Percentiles rank a stretch among this genome's conserved stretches.
Conservation (phyloP, 1,140 invertebrate genomes). For the Drosophila nigrodunni region DNA sequence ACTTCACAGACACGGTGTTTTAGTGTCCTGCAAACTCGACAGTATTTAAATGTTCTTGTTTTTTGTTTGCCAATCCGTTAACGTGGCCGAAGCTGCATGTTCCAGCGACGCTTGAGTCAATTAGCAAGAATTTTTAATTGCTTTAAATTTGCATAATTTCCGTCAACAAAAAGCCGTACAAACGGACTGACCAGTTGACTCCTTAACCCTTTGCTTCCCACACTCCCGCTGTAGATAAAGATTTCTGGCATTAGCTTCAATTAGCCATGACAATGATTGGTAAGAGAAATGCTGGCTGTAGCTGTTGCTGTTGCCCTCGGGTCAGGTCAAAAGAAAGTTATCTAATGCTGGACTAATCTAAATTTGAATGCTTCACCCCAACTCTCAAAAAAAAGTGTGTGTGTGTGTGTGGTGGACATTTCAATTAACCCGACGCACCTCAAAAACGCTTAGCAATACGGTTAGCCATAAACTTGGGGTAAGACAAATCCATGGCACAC, state of each 20-base stretch:
- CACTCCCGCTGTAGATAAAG: constrained; percentile 26
- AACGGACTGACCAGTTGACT: neutral
- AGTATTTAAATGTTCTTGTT: constrained; percentile 30
- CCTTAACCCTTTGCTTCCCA: neutral
- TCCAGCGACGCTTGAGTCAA: constrained; percentile 66
- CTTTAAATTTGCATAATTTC: constrained; percentile 80
- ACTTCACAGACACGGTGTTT: too few species aligned
- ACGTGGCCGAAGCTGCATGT: constrained; percentile 45
- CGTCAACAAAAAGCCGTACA: constrained; percentile 63
- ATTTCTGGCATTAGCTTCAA: constrained; percentile 69
- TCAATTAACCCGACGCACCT: constrained; percentile 81
- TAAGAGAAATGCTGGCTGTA: constrained; percentile 13
- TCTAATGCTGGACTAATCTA: constrained; percentile 62
- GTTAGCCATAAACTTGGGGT: constrained; percentile 44
- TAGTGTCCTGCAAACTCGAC: too few species aligned
- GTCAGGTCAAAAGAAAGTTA: constrained; percentile 29
- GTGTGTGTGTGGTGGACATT: constrained; percentile 57
- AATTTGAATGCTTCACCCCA: constrained; percentile 29
- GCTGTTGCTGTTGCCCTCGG: neutral
- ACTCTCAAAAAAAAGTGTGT: too few species aligned
- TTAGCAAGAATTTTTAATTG: constrained; percentile 83
- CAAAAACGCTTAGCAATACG: constrained; percentile 36
- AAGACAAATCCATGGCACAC: constrained; percentile 69
- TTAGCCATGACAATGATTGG: constrained; percentile 62
- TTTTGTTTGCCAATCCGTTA: constrained; percentile 65